Percentiles rank a stretch among this genome's conserved stretches.
phyloP scores from a whole-genome alignment of 2,888 invertebrate genomes.

The Leistus spinibarbis region DNA sequence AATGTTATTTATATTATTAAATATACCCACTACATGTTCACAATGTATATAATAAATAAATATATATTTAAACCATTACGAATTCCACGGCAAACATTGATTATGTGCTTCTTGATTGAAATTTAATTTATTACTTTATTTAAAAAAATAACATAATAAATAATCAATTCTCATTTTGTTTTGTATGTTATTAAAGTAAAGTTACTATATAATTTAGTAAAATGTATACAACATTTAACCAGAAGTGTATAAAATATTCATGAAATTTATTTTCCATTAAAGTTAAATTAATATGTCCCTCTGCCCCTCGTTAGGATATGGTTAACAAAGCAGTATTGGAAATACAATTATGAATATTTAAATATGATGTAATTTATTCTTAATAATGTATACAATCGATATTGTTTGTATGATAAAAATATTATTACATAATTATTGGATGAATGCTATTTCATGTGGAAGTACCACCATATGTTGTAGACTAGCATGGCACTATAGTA shows the following conservation, averaged over 20 bases:
- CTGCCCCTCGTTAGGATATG: not conserved
- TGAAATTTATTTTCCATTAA: not conserved
- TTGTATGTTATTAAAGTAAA: not conserved
- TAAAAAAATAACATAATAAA: not conserved
- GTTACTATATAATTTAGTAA: not conserved
- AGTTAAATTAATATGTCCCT: not conserved
- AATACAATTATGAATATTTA: not conserved
- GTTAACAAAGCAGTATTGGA: not conserved
- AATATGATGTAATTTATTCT: too few species aligned
- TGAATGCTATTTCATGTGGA: not conserved
- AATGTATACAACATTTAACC: not conserved
- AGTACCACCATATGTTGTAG: not conserved
- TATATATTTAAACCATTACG: not conserved
- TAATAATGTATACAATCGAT: too few species aligned
- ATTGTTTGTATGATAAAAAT: not conserved
- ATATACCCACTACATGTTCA: too few species aligned
- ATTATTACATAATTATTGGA: not conserved
- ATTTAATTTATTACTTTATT: not conserved
- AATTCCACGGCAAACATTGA: not conserved
- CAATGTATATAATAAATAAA: too few species aligned
- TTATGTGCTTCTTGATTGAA: slow-evolving; percentile 1
- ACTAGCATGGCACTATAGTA: not conserved
- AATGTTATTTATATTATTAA: too few species aligned
- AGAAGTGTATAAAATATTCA: not conserved
- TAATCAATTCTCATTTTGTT: too few species aligned